These are phyloP conservation scores for Pelobates cultripes DNA, from an alignment of 2,797 vertebrate species.

Conservation along the genomic window DNA sequence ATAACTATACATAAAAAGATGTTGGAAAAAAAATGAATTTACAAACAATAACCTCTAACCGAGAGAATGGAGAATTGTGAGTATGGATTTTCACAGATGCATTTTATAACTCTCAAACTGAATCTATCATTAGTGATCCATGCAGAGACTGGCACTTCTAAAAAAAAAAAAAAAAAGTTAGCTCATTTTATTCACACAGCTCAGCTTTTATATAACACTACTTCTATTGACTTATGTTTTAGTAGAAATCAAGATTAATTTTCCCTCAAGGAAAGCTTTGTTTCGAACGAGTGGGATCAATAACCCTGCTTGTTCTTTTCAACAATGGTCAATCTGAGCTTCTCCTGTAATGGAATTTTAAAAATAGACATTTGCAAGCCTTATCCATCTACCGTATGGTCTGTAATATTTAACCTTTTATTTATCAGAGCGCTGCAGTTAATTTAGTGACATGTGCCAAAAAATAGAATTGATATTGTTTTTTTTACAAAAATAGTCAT, in stretches of 20 bases:
- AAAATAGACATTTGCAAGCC: slow-evolving; percentile 55
- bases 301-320: slow-evolving; percentile 56
- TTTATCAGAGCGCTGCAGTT: not conserved
- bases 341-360: slow-evolving; percentile 57
- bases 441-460: not conserved
- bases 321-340: slow-evolving; percentile 56
- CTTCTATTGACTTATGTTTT: slow-evolving; percentile 57
- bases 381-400: slow-evolving; percentile 34
- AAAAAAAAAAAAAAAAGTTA: slow-evolving; percentile 35
- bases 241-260: slow-evolving; percentile 58
- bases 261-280: slow-evolving; percentile 58
- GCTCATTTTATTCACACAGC: slow-evolving; percentile 53
- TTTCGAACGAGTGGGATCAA: slow-evolving; percentile 55
- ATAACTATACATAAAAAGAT: slow-evolving; percentile 22
- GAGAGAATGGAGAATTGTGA: slow-evolving; percentile 41
- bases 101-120: slow-evolving; percentile 43
- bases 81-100: slow-evolving; percentile 51
- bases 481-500: too few species aligned
- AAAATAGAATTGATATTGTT: not conserved
- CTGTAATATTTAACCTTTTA: slow-evolving; percentile 40
- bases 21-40: slow-evolving; percentile 42
- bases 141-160: slow-evolving; percentile 51
- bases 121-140: slow-evolving; percentile 55
- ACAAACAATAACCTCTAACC: slow-evolving; percentile 49
- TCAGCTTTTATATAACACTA: slow-evolving; percentile 57